Evolutionary conservation across 2,113 vertebrate species (phyloP).

Genomic region (Hydropotes inermis): DNA sequence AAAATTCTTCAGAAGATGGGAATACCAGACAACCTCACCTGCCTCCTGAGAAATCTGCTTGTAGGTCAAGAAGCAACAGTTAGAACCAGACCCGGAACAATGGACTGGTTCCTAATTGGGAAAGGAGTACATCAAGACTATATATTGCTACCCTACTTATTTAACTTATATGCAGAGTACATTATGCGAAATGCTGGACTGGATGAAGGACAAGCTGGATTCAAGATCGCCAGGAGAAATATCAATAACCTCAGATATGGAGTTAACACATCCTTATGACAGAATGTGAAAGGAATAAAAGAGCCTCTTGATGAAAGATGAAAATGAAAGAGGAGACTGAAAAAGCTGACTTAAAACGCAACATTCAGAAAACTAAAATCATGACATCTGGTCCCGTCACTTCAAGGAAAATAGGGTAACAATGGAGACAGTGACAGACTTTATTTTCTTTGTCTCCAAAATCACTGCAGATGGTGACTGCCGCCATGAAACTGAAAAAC

Average conservation of each 20-base stretch:
- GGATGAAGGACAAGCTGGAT: too few relatives aligned
- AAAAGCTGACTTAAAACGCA: too few relatives aligned
- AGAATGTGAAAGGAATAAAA: too few relatives aligned
- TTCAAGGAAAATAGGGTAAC: neutral
- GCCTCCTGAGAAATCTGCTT: neutral
- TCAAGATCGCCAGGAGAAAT: too few relatives aligned
- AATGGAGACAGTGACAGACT: neutral
- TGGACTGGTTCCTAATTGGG: neutral
- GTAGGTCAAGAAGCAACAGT: neutral
- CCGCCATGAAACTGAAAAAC: neutral
- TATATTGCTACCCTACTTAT: neutral
- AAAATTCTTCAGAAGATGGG: neutral
- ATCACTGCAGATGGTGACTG: neutral
- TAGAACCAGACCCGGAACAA: neutral
- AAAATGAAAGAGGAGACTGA: too few relatives aligned
- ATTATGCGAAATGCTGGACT: too few relatives aligned
- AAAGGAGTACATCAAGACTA: fast-evolving
- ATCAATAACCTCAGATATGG: too few relatives aligned
- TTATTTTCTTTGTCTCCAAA: neutral
- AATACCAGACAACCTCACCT: neutral
- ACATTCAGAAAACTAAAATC: too few relatives aligned
- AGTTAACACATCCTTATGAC: too few relatives aligned
- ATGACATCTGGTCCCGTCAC: too few relatives aligned
- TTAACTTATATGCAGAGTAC: too few relatives aligned
- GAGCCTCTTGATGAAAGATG: too few relatives aligned